Evolutionary conservation across 2,888 invertebrate species (phyloP).

Genomic region (Tubulanus polymorphus): DNA sequence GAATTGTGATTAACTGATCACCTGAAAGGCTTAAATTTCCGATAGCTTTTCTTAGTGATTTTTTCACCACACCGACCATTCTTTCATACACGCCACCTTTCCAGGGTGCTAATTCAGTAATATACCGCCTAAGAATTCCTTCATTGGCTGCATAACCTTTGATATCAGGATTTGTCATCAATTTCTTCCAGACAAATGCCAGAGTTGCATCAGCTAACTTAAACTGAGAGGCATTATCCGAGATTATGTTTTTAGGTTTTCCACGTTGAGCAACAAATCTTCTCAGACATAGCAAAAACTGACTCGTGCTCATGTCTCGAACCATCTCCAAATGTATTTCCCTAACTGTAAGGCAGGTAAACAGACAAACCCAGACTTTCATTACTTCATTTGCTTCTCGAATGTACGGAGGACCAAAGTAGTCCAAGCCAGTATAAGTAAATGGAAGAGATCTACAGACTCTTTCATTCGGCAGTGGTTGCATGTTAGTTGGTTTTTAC

Average conservation of each 20-base stretch:
- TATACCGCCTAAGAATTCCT: constrained; percentile 8
- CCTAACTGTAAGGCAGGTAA: constrained; percentile 8
- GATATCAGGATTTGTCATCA: background rate
- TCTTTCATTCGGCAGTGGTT: no score
- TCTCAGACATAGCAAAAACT: constrained; percentile 9
- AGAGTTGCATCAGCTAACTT: no score
- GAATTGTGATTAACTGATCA: no score
- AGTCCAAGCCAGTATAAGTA: background rate
- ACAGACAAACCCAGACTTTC: constrained; percentile 14
- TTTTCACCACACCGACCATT: no score
- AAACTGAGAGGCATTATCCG: constrained; percentile 7
- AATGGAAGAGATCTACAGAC: background rate
- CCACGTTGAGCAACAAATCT: constrained; percentile 11
- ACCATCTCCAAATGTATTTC: constrained; percentile 14
- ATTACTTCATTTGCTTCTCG: constrained; percentile 4
- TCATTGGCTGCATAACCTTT: constrained; percentile 4
- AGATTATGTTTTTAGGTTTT: constrained; percentile 10
- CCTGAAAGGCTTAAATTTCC: background rate
- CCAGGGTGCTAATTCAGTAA: constrained; percentile 2
- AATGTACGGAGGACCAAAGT: background rate
- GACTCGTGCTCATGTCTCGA: constrained; percentile 7
- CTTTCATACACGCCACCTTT: constrained; percentile 14
- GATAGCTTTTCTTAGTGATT: no score
- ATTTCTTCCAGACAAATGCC: background rate
- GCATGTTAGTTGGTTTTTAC: no score